phyloP scores from a whole-genome alignment of 2,113 vertebrate species.

The Phycodurus eques region DNA sequence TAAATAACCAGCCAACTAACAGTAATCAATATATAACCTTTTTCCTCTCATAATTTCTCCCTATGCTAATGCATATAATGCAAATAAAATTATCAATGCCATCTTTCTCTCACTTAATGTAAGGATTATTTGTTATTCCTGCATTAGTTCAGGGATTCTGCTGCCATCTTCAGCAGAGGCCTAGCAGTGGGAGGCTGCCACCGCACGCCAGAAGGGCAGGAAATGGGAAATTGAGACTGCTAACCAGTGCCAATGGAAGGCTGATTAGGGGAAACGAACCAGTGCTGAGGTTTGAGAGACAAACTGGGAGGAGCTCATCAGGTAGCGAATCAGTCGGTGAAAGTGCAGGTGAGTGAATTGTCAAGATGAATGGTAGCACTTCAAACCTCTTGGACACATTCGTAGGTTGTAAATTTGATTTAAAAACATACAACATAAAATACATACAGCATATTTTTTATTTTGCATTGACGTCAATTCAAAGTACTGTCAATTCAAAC shows the following conservation, averaged over 20 bases:
- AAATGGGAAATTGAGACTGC: not conserved
- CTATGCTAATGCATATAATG: not conserved
- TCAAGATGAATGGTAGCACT: not conserved
- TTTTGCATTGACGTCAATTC: too few relatives aligned
- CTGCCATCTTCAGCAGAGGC: conserved; percentile 61
- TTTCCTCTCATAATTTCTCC: not conserved
- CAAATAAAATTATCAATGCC: not conserved
- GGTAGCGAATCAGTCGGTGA: not conserved
- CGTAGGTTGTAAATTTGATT: too few relatives aligned
- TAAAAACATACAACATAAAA: too few relatives aligned
- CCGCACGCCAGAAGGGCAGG: conserved; percentile 12
- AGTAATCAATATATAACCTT: not conserved
- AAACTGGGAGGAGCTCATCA: conserved; percentile 9
- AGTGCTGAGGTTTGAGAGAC: not conserved
- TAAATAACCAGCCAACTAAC: not conserved
- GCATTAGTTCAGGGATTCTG: conserved; percentile 55
- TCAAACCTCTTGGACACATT: not conserved
- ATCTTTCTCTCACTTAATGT: not conserved
- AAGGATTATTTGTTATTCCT: not conserved
- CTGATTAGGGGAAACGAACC: conserved; percentile 11
- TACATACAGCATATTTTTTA: too few relatives aligned
- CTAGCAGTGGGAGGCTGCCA: conserved; percentile 17
- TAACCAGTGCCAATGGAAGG: conserved; percentile 10
- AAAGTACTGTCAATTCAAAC: too few relatives aligned
- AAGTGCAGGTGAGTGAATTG: conserved; percentile 28